phyloP scores from a whole-genome alignment of 2,888 invertebrate genomes.

The Sympetrum striolatum region DNA sequence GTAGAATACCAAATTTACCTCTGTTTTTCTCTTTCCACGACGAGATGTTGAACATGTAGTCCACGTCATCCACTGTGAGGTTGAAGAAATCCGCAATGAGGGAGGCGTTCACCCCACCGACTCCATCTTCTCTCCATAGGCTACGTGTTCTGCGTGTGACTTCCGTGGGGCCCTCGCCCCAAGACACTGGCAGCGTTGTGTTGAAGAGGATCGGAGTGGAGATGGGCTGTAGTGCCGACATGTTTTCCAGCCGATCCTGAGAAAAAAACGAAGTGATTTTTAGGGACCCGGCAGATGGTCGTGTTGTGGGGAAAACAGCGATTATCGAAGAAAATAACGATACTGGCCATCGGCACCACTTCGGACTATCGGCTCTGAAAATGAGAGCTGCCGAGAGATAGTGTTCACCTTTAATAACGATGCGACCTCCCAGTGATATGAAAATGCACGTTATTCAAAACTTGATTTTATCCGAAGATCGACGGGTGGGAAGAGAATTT shows the following conservation, averaged over 20 bases:
- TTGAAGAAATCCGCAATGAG: not conserved
- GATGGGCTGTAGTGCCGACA: not conserved
- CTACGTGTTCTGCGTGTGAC: not conserved
- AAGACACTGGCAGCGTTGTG: not conserved
- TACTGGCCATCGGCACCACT: no score
- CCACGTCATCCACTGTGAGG: not conserved
- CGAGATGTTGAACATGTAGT: constrained; percentile 11
- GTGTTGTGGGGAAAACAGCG: no score
- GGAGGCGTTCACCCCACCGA: not conserved
- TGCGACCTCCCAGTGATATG: no score
- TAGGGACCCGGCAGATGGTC: no score
- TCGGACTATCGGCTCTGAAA: no score
- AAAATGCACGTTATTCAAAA: no score
- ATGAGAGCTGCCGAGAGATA: no score
- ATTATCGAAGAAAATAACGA: no score
- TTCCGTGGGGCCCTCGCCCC: not conserved
- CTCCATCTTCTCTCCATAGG: not conserved
- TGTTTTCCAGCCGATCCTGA: not conserved
- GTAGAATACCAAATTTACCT: not conserved
- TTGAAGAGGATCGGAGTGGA: not conserved
- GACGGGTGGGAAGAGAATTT: no score
- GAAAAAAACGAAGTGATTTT: not conserved
- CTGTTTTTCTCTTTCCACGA: not conserved
- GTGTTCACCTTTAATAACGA: no score
- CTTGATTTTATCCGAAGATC: no score